phyloP scores from a whole-genome alignment of 1,140 invertebrate genomes.

The Cheumatopsyche charites region DNA sequence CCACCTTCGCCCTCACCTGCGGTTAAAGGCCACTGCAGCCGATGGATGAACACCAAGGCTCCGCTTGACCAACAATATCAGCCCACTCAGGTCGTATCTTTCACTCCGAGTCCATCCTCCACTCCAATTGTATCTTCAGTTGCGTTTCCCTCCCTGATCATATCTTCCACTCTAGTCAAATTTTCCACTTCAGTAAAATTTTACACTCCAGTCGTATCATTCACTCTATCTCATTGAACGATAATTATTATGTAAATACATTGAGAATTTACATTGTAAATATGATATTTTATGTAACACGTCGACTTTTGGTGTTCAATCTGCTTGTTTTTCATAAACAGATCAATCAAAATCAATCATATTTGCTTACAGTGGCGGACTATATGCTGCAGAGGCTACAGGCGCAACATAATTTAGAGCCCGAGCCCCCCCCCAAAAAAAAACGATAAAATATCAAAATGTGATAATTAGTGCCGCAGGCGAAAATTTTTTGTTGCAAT shows the following conservation, averaged over 20 bases:
- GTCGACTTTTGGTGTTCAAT: too few relatives aligned
- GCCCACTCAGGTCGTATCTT: not conserved
- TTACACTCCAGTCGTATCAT: too few relatives aligned
- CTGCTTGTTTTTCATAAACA: too few relatives aligned
- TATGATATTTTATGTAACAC: too few relatives aligned
- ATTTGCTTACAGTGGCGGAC: too few relatives aligned
- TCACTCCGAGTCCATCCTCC: not conserved
- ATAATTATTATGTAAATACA: not conserved
- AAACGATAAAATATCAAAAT: too few relatives aligned
- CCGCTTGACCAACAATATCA: conserved; percentile 2
- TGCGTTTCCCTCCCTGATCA: not conserved
- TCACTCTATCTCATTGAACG: not conserved
- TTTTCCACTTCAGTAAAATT: not conserved
- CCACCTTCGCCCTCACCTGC: not conserved
- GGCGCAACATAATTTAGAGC: too few relatives aligned
- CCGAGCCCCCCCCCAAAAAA: too few relatives aligned
- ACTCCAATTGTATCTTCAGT: not conserved
- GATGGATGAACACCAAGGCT: conserved; percentile 5
- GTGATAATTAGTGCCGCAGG: too few relatives aligned
- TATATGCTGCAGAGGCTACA: too few relatives aligned
- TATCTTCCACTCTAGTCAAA: not conserved
- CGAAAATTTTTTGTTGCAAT: too few relatives aligned
- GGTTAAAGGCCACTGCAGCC: not conserved
- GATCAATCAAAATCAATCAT: too few relatives aligned
- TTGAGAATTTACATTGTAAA: not conserved